Conservation (phyloP, 1,140 invertebrate genomes). For the Halictus rubicundus region DNA sequence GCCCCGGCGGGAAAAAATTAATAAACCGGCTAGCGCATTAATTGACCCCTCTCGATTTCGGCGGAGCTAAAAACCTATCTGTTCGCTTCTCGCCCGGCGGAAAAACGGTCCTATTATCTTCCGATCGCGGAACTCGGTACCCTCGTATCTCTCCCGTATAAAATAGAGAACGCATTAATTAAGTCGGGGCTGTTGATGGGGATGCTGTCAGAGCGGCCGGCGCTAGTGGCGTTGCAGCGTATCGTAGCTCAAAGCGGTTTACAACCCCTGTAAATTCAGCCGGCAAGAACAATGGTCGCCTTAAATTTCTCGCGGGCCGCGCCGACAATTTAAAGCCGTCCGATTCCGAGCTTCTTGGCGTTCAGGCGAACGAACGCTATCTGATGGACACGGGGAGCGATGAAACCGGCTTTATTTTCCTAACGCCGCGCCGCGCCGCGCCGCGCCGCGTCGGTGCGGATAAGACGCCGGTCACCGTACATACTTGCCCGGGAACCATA, state of each 20-base stretch:
- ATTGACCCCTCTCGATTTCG: no score
- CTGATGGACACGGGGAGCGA: slow-evolving; percentile 36
- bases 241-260: slow-evolving; percentile 52
- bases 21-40: no score
- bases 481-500: no score
- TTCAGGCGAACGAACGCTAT: slow-evolving; percentile 20
- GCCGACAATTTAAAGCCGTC: slow-evolving; percentile 42
- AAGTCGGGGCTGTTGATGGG: slow-evolving; percentile 31
- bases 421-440: slow-evolving; percentile 3
- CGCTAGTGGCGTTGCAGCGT: slow-evolving; percentile 35
- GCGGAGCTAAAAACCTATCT: not conserved
- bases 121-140: not conserved
- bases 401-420: slow-evolving; percentile 38
- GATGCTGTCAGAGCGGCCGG: slow-evolving; percentile 33
- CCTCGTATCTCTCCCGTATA: slow-evolving; percentile 16
- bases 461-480: not conserved
- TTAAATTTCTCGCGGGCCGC: slow-evolving; percentile 45
- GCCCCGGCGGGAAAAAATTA: no score
- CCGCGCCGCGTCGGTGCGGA: no score
- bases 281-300: slow-evolving; percentile 43
- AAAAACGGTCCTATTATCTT: slow-evolving; percentile 9
- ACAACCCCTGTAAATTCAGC: slow-evolving; percentile 44
- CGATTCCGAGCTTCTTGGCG: slow-evolving; percentile 34
- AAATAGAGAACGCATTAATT: slow-evolving; percentile 53
- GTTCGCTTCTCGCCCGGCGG: not conserved